phyloP scores from a whole-genome alignment of 2,797 vertebrate genomes.

The Pipistrellus pygmaeus region DNA sequence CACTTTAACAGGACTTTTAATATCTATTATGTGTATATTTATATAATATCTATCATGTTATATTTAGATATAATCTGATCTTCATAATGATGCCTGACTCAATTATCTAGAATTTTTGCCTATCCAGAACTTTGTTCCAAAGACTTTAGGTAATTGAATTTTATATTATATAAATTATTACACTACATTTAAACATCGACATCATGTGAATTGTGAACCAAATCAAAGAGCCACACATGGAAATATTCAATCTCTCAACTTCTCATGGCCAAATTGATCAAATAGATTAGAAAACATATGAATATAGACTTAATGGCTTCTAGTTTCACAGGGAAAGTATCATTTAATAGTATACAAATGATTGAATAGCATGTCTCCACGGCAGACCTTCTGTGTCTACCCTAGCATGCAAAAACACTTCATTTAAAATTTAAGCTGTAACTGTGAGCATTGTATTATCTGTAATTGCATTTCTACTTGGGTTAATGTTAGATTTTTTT shows the following conservation, averaged over 20 bases:
- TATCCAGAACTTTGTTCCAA: not conserved
- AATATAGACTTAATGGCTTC: not conserved
- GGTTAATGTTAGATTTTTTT: slow-evolving; percentile 3
- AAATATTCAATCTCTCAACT: not conserved
- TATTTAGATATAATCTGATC: not conserved
- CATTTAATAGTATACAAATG: not conserved
- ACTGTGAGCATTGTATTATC: not conserved
- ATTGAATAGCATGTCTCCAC: not conserved
- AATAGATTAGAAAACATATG: not conserved
- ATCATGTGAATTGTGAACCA: not conserved
- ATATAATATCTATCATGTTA: not conserved
- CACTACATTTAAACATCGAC: not conserved
- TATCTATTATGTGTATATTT: not conserved
- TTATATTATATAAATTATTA: slow-evolving; percentile 2
- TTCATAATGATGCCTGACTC: not conserved
- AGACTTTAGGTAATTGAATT: not conserved
- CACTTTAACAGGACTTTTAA: not conserved
- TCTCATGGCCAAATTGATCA: not conserved
- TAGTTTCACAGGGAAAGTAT: not conserved
- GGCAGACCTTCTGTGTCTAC: not conserved
- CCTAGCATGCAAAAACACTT: not conserved
- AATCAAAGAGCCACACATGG: not conserved
- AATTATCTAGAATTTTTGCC: slow-evolving; percentile 10
- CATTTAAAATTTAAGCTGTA: slow-evolving; percentile 18
- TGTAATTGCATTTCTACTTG: slow-evolving; percentile 38